Evolutionary conservation across 1,140 invertebrate genomes (phyloP), one percentile per base, ranked within the genome.

Genomic region (Lithobius niger): DNA sequence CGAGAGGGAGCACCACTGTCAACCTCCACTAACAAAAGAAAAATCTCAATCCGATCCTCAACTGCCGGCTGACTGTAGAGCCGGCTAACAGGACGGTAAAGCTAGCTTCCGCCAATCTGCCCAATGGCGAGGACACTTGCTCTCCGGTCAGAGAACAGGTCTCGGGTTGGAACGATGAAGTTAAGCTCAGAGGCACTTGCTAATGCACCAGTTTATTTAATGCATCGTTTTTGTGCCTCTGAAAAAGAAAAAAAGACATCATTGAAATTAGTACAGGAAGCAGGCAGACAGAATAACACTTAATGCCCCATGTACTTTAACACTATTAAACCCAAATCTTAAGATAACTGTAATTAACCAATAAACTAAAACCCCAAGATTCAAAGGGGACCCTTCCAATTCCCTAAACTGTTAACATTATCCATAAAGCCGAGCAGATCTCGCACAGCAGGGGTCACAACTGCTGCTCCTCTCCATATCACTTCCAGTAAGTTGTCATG

Each of bases 111-210:
- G 10, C 18, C 31, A 40, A 40, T 18, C 18, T 40, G 31, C n/a
- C n/a, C n/a, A n/a, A n/a, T n/a, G n/a, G n/a, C n/a, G n/a, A n/a
- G n/a, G n/a, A n/a, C n/a, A n/a, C 43, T 4, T 6, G 16, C 31
- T 36, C 43, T 45, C 22, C 43, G 4, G 43, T 45, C 43, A 45
- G 43, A 45, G 18, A 19, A 45, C 43, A 19, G 16, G 43, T 21
- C 43, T 45, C 18, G 43, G 21, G 36, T 31, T 31, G 49, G 19
- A 13, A 10, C 25, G 40, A 40, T 2, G 52, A 48, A 25, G 10
- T 6, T n/a, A 3, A 22, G 42, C 36, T 55, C 61, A 61, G 61
- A 61, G 61, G 61, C 60, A 63, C 60, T 52, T 51, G 57, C 57
- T 53, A 49, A 53, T 52, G 52, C 28, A 48, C 36, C 57, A 54